Percentiles rank a stretch among this genome's conserved stretches.
These are phyloP conservation scores for Remorina albescens DNA, from an alignment of 2,797 vertebrate species.

Conservation along the genomic window DNA sequence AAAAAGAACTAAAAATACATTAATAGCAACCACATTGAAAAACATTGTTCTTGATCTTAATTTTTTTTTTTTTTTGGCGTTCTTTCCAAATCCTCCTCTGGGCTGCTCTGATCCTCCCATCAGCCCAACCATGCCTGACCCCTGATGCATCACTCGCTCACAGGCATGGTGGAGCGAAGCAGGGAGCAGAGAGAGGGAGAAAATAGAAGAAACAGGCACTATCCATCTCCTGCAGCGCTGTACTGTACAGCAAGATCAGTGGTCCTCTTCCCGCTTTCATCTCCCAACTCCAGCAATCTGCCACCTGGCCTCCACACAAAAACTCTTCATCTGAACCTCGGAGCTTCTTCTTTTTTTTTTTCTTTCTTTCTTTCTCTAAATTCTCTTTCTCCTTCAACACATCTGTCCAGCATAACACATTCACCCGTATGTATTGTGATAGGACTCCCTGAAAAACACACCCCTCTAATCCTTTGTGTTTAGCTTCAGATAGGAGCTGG, in stretches of 20 bases:
- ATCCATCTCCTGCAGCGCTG: conserved; percentile 68
- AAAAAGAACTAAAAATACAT: conserved; percentile 20
- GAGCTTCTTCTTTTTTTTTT: conserved; percentile 20
- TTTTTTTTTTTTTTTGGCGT: conserved; percentile 14
- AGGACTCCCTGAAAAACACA: conserved; percentile 40
- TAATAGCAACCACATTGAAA: background rate
- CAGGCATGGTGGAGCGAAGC: conserved; percentile 62
- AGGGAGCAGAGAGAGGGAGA: conserved; percentile 41
- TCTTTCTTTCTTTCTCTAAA: conserved; percentile 12
- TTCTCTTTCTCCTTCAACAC: conserved; percentile 28
- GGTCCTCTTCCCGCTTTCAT: conserved; percentile 76
- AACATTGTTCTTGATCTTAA: background rate
- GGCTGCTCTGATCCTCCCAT: conserved; percentile 70
- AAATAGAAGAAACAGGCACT: conserved; percentile 56
- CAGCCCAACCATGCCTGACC: conserved; percentile 68
- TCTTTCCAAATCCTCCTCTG: conserved; percentile 36
- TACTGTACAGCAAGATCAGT: conserved; percentile 66
- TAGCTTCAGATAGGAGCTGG: conserved; percentile 36
- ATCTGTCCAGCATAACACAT: conserved; percentile 34
- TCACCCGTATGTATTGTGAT: conserved; percentile 20
- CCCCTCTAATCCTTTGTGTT: conserved; percentile 42
- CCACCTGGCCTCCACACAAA: conserved; percentile 71
- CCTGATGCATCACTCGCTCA: conserved; percentile 77
- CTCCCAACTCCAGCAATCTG: conserved; percentile 71
- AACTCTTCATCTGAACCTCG: conserved; percentile 60